A percentile compares a stretch with the other conserved stretches of the same genome.
Conservation (phyloP, 2,797 vertebrate species). For the Rhinophrynus dorsalis region DNA sequence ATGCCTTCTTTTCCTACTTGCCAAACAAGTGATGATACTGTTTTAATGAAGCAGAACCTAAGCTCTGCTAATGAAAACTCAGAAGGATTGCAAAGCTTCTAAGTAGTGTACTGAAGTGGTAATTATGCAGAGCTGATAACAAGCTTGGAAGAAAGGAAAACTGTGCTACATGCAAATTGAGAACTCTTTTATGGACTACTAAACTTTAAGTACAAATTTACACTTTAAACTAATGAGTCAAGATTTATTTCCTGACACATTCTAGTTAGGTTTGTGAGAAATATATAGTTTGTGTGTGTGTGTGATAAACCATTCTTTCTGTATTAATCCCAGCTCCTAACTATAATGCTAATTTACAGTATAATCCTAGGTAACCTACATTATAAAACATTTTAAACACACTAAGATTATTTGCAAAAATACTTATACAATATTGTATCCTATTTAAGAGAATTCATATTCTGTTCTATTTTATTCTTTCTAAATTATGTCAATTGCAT, state of each 20-base stretch:
- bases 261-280: neutral
- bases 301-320: constrained; percentile 24
- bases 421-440: too few relatives aligned
- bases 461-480: too few relatives aligned
- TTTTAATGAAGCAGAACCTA: constrained; percentile 29
- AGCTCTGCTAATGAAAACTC: constrained; percentile 24
- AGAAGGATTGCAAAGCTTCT: constrained; percentile 33
- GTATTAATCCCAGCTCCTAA: neutral
- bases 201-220: constrained; percentile 42
- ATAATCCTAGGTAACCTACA: too few relatives aligned
- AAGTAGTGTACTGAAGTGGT: constrained; percentile 25
- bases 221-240: constrained; percentile 28
- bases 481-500: too few relatives aligned
- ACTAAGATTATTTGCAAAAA: too few relatives aligned
- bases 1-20: constrained; percentile 1
- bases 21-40: neutral
- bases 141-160: constrained; percentile 20
- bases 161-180: constrained; percentile 37
- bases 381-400: too few relatives aligned
- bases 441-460: too few relatives aligned
- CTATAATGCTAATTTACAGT: neutral
- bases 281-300: constrained; percentile 9
- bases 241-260: constrained; percentile 30
- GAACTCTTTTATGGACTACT: constrained; percentile 40
- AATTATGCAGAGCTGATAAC: constrained; percentile 43